These are phyloP conservation scores for Melipona beecheii DNA, from an alignment of 2,888 invertebrate genomes.

Conservation along the genomic window DNA sequence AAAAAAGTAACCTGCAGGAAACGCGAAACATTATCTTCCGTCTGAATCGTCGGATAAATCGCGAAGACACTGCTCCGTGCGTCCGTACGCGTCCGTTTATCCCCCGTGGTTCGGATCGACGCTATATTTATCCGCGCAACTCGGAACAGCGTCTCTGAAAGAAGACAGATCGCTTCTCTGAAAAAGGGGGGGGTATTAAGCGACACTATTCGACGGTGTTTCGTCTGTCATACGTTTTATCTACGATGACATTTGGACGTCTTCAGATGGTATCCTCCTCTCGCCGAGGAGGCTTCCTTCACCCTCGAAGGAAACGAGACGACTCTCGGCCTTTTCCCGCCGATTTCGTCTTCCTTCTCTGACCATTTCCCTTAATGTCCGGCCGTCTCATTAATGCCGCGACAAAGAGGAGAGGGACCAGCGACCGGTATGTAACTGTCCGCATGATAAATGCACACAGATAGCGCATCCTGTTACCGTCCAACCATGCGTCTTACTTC, in stretches of 20 bases:
- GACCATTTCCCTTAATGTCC: conserved; percentile 49
- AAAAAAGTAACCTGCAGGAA: conserved; percentile 11
- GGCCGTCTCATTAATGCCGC: conserved; percentile 54
- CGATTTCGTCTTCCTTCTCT: conserved; percentile 22
- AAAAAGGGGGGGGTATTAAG: conserved; percentile 9
- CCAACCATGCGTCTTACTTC: conserved; percentile 78
- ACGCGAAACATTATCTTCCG: background rate
- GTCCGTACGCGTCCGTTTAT: background rate
- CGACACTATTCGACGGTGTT: conserved; percentile 1
- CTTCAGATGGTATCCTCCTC: too few relatives aligned
- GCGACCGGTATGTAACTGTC: conserved; percentile 76
- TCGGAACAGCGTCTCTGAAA: background rate
- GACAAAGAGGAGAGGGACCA: conserved; percentile 43
- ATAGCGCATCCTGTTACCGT: conserved; percentile 77
- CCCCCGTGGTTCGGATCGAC: background rate
- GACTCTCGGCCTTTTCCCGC: conserved; percentile 4
- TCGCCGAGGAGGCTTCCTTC: too few relatives aligned
- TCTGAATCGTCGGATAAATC: conserved; percentile 13
- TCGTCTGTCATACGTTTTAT: conserved; percentile 29
- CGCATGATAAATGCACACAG: conserved; percentile 79
- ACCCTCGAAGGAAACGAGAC: background rate
- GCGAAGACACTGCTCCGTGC: background rate
- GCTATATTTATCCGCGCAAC: background rate
- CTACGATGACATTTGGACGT: background rate
- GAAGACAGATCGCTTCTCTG: conserved; percentile 20